Evolutionary conservation across 2,797 vertebrate genomes (phyloP).

Genomic region (Coluber constrictor): DNA sequence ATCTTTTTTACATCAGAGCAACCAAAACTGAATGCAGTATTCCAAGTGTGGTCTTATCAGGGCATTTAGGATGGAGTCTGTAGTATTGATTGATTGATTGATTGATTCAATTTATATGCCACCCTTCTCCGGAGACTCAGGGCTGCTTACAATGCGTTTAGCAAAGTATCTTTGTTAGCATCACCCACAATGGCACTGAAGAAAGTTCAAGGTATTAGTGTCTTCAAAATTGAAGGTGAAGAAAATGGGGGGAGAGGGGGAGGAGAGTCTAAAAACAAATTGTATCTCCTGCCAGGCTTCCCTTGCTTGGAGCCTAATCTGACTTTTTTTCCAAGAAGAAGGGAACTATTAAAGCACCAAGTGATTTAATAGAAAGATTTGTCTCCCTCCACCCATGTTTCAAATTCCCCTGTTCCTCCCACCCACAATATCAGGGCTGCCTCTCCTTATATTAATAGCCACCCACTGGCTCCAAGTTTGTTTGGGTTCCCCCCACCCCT

Average conservation of each 20-base stretch:
- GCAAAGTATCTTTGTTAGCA: not conserved
- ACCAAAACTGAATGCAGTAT: too few species aligned
- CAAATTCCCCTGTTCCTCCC: not conserved
- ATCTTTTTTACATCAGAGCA: too few species aligned
- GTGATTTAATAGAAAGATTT: not conserved
- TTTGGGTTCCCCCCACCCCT: not conserved
- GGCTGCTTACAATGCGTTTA: too few species aligned
- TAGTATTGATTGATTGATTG: not conserved
- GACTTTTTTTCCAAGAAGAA: not conserved
- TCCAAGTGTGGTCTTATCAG: too few species aligned
- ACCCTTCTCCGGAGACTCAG: too few species aligned
- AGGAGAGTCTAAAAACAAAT: not conserved
- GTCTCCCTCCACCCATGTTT: not conserved
- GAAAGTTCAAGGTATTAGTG: not conserved
- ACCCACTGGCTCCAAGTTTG: not conserved
- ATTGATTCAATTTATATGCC: too few species aligned
- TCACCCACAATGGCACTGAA: not conserved
- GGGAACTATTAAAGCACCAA: not conserved
- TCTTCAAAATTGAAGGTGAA: not conserved
- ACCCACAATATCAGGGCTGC: not conserved
- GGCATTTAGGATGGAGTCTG: not conserved
- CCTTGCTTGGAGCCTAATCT: not conserved
- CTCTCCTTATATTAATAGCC: not conserved
- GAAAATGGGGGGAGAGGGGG: not conserved
- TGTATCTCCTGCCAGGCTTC: not conserved